Evolutionary conservation across 2,888 invertebrate species (phyloP), one percentile per base, ranked within the genome.

Genomic region (Diplolepis rosae): DNA sequence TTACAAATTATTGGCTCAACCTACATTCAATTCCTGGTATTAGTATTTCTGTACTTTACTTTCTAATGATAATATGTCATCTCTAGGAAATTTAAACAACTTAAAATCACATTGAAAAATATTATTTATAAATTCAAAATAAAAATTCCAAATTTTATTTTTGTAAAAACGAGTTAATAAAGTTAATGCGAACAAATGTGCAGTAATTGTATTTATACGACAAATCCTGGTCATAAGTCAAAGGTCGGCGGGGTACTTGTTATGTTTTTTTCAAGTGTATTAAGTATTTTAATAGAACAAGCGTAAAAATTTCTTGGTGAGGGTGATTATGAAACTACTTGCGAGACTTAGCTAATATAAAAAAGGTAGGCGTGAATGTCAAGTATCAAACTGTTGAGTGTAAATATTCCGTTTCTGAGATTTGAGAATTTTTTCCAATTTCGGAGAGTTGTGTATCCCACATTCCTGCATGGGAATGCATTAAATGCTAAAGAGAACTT

Each of bases 401-500:
- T 30, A 65, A 66, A 48, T 48, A 6, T 66, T 48, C 18, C 45
- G 27, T 66, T 66, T 27, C 48, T 66, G 45, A n/a, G 3, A 24
- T 18, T 65, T 39, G 15, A 45, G 18, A 11, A n/a, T 65, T 65
- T 39, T 65, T 39, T 45, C 1, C 15, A 45, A 7, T 51, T 67
- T 67, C 65, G 35, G 35, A 22, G 35, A 56, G 56, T 6, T 18
- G 35, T 24, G 22, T n/a, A 56, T 35, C 66, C 50, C 22, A 48
- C 71, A 75, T 75, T 75, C 75, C 69, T 71, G 67, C 69, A 73
- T 71, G 71, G 71, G 75, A 75, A 75, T 72, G 68, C 68, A 73
- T 69, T 42, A 27, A 28, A 71, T 65, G 35, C 54, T 72, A 72
- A 69, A 67, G 69, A 68, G 66, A 70, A 69, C 72, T 73, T 73